A percentile compares a stretch with the other conserved stretches of the same genome.
Evolutionary conservation across 2,113 vertebrate species (phyloP).

Genomic region (Equus quagga): DNA sequence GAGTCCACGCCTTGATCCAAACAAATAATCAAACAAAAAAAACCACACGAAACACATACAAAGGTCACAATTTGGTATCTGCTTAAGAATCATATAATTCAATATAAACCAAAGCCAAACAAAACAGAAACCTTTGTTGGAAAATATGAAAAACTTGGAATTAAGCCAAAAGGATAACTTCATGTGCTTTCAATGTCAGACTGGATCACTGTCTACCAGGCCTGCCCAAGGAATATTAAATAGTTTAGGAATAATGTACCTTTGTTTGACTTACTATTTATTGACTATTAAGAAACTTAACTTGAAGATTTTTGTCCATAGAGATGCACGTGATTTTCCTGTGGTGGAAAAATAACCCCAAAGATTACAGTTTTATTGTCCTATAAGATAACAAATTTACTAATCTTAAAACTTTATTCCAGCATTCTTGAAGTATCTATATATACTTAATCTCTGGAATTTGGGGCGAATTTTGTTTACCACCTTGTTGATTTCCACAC

Average conservation of each 20-base stretch:
- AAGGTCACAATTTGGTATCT: slow-evolving; percentile 32
- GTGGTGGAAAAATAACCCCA: background rate
- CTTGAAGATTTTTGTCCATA: background rate
- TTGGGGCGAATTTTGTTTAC: background rate
- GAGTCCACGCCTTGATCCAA: background rate
- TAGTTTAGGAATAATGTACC: background rate
- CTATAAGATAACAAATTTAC: background rate
- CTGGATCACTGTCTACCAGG: background rate
- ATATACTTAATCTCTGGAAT: background rate
- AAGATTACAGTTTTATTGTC: background rate
- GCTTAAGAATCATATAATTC: background rate
- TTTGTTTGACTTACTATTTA: background rate
- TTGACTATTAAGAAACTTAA: background rate
- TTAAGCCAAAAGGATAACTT: background rate
- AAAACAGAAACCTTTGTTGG: background rate
- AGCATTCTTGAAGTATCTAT: background rate
- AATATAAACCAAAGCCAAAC: slow-evolving; percentile 11
- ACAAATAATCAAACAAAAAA: slow-evolving; percentile 12
- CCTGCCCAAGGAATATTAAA: background rate
- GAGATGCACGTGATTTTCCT: background rate
- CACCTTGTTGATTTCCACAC: background rate
- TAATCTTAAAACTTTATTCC: background rate
- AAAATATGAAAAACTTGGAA: background rate
- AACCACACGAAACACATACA: background rate
- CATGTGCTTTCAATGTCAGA: background rate